A percentile compares a stretch with the other conserved stretches of the same genome.
These are phyloP conservation scores for Drosophila anomalipes DNA, from an alignment of 2,888 invertebrate genomes.

Conservation along the genomic window DNA sequence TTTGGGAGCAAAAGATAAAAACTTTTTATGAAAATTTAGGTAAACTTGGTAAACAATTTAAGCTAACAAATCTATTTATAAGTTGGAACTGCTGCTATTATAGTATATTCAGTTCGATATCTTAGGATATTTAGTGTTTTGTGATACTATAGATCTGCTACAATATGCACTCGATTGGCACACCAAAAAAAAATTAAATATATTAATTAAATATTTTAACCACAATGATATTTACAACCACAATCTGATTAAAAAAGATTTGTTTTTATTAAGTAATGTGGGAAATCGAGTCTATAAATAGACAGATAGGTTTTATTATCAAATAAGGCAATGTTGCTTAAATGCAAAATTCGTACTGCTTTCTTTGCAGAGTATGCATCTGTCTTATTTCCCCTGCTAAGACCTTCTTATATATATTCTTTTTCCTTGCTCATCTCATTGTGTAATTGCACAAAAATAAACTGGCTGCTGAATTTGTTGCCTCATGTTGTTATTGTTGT, in stretches of 20 bases:
- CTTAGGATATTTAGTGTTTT: not conserved
- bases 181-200: rapidly evolving
- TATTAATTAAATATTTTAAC: rapidly evolving
- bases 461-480: slow-evolving; percentile 44
- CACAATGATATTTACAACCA: not conserved
- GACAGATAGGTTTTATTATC: not conserved
- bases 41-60: not conserved
- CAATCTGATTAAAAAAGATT: not conserved
- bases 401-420: slow-evolving; percentile 18
- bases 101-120: not conserved
- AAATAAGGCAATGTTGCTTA: not conserved
- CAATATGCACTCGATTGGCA: too few species aligned
- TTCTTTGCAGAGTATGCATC: not conserved
- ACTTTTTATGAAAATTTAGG: not conserved
- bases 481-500: slow-evolving; percentile 10
- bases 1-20: not conserved
- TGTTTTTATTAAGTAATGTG: not conserved
- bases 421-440: slow-evolving; percentile 46
- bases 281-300: not conserved
- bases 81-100: not conserved
- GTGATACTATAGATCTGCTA: not conserved
- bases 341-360: not conserved
- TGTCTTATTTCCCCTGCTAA: not conserved
- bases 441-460: slow-evolving; percentile 78
- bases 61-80: not conserved